phyloP scores from a whole-genome alignment of 2,888 invertebrate genomes.

The Synanthedon myopaeformis region DNA sequence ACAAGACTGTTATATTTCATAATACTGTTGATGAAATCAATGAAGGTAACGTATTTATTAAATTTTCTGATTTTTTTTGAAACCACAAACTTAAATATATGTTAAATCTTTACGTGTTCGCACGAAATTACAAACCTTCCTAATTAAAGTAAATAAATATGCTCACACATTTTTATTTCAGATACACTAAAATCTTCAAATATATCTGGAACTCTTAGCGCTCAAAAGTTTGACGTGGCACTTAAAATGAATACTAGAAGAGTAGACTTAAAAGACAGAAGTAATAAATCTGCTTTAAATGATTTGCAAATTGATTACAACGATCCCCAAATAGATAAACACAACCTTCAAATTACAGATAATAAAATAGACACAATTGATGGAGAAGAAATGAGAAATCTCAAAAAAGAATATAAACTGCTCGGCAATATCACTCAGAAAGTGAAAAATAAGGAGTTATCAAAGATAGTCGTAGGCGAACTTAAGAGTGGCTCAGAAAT shows the following conservation, averaged over 20 bases:
- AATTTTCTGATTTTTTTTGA: neutral
- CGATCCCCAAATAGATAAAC: constrained; percentile 20
- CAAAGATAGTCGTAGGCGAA: constrained; percentile 52
- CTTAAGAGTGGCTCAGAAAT: constrained; percentile 39
- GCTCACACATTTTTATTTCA: constrained; percentile 15
- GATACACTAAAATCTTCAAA: constrained; percentile 41
- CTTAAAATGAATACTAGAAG: constrained; percentile 21
- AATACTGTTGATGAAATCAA: constrained; percentile 44
- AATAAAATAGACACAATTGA: constrained; percentile 42
- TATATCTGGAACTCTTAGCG: constrained; percentile 36
- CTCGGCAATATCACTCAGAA: constrained; percentile 34
- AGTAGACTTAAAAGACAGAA: constrained; percentile 15
- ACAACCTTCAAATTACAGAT: constrained; percentile 34
- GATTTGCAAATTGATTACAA: constrained; percentile 42
- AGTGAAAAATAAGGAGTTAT: constrained; percentile 39
- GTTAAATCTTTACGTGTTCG: too few species aligned
- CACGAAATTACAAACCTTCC: too few species aligned
- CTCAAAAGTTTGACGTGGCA: constrained; percentile 24
- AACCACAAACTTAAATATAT: too few species aligned
- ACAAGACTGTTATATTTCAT: constrained; percentile 36
- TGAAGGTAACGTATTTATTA: constrained; percentile 27
- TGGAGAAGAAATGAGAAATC: constrained; percentile 22
- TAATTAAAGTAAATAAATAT: neutral
- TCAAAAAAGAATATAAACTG: constrained; percentile 21
- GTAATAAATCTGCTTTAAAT: constrained; percentile 19